Conservation (phyloP, 2,888 invertebrate species). For the Empis livida region DNA sequence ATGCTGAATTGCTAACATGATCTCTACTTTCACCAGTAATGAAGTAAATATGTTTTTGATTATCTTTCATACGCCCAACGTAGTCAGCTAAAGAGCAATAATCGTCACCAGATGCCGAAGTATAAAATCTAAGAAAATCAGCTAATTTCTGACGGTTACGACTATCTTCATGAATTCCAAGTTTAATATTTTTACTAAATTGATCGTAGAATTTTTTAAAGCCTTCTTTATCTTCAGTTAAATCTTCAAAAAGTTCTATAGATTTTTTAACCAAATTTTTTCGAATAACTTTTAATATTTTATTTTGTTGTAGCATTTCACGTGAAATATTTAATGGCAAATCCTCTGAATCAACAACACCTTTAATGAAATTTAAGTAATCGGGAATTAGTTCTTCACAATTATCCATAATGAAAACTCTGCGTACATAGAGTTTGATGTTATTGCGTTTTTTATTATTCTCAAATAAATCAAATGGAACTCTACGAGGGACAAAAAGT, state of each 20-base stretch:
- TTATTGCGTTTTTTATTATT: slow-evolving; percentile 98
- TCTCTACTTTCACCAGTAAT: slow-evolving; percentile 94
- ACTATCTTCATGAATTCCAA: slow-evolving; percentile 96
- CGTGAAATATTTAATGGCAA: slow-evolving; percentile 96
- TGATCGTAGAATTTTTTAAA: slow-evolving; percentile 99
- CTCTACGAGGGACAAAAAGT: slow-evolving; percentile 80
- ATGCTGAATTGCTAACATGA: slow-evolving; percentile 89
- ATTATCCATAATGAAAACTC: slow-evolving; percentile 99
- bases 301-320: slow-evolving; percentile 99
- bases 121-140: slow-evolving; percentile 82
- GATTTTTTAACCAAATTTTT: slow-evolving; percentile 99
- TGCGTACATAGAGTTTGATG: slow-evolving; percentile 92
- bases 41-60: slow-evolving; percentile 96
- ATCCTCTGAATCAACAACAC: slow-evolving; percentile 99
- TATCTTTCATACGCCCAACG: slow-evolving; percentile 95
- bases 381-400: slow-evolving; percentile 99
- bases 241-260: slow-evolving; percentile 89
- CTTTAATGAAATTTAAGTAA: slow-evolving; percentile 90
- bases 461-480: slow-evolving; percentile 96
- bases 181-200: slow-evolving; percentile 92
- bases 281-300: slow-evolving; percentile 96
- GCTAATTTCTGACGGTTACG: slow-evolving; percentile 85
- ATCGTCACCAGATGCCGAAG: slow-evolving; percentile 92
- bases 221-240: slow-evolving; percentile 92
- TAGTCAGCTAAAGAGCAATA: slow-evolving; percentile 89